Evolutionary conservation across 1,140 invertebrate species (phyloP).

Genomic region (Neuroterus valhalla): DNA sequence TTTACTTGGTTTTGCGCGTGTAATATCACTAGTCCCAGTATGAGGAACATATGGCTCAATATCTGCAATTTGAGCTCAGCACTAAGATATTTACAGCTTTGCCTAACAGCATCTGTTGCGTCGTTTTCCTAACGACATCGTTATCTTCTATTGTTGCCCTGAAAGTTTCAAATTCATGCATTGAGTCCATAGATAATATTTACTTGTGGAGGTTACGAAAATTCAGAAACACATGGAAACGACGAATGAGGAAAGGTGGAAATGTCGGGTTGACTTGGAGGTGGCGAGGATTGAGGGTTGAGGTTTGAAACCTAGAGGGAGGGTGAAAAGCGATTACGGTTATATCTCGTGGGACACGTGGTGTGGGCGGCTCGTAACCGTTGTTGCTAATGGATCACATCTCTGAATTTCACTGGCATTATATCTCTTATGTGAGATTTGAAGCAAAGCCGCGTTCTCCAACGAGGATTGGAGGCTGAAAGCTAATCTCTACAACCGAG

Average conservation of each 20-base stretch:
- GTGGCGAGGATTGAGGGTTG: background rate
- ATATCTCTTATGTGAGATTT: slow-evolving; percentile 64
- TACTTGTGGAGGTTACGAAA: background rate
- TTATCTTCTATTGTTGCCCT: slow-evolving; percentile 7
- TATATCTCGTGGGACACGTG: slow-evolving; percentile 63
- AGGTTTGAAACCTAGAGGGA: background rate
- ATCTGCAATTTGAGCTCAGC: background rate
- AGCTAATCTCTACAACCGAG: slow-evolving; percentile 43
- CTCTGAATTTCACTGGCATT: slow-evolving; percentile 65
- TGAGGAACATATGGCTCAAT: too few relatives aligned
- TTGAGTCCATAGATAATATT: background rate
- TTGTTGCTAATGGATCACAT: slow-evolving; percentile 66
- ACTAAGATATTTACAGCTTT: slow-evolving; percentile 26
- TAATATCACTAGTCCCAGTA: too few relatives aligned
- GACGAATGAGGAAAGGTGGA: background rate
- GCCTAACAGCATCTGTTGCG: slow-evolving; percentile 13
- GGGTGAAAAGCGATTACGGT: slow-evolving; percentile 62
- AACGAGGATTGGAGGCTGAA: slow-evolving; percentile 37
- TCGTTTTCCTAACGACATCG: slow-evolving; percentile 8
- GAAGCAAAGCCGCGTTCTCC: slow-evolving; percentile 50
- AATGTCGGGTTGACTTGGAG: background rate
- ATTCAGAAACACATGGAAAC: background rate
- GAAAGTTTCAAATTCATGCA: background rate
- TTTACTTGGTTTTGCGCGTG: too few relatives aligned
- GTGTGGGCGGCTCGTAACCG: slow-evolving; percentile 41